Conservation (phyloP, 1,140 invertebrate species). For the Aphelenchoides fujianensis region DNA sequence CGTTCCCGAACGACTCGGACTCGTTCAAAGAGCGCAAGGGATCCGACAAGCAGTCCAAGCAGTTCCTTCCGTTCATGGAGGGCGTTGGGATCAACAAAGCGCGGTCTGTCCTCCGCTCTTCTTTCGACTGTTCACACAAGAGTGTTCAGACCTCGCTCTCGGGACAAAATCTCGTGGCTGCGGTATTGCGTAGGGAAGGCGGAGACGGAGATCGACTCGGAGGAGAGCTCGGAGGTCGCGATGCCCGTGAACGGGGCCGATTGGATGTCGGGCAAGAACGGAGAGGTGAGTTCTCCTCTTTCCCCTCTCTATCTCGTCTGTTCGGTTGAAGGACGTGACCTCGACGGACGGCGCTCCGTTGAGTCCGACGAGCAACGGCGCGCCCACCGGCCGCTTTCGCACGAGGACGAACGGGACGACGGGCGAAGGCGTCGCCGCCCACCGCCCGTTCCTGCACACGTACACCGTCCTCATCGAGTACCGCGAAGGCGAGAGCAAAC, state of each 20-base stretch:
- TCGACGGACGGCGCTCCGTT: background rate
- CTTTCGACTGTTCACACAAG: too few species aligned
- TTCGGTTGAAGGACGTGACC: slow-evolving; percentile 7
- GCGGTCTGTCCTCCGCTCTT: background rate
- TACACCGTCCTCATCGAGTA: slow-evolving; percentile 55
- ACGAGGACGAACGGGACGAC: background rate
- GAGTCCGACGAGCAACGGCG: slow-evolving; percentile 17
- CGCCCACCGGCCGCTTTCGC: slow-evolving; percentile 11
- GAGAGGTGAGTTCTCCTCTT: slow-evolving; percentile 4
- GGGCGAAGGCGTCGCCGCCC: background rate
- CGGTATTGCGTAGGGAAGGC: slow-evolving; percentile 34
- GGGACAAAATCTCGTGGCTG: slow-evolving; percentile 33
- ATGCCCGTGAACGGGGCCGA: slow-evolving; percentile 3
- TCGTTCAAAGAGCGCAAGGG: slow-evolving; percentile 11
- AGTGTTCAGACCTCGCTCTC: slow-evolving; percentile 10
- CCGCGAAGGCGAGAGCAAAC: slow-evolving; percentile 43
- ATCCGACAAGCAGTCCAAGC: slow-evolving; percentile 7
- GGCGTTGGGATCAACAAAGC: slow-evolving; percentile 13
- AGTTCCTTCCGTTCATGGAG: slow-evolving; percentile 31
- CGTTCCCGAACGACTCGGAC: slow-evolving; percentile 12
- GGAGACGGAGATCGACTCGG: slow-evolving; percentile 30
- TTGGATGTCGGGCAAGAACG: slow-evolving; percentile 7
- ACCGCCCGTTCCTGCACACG: background rate
- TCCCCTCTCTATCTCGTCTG: background rate
- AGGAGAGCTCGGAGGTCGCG: slow-evolving; percentile 32